Evolutionary conservation across 2,888 invertebrate genomes (phyloP), one percentile per base, ranked within the genome.

Genomic region (Rapana venosa): DNA sequence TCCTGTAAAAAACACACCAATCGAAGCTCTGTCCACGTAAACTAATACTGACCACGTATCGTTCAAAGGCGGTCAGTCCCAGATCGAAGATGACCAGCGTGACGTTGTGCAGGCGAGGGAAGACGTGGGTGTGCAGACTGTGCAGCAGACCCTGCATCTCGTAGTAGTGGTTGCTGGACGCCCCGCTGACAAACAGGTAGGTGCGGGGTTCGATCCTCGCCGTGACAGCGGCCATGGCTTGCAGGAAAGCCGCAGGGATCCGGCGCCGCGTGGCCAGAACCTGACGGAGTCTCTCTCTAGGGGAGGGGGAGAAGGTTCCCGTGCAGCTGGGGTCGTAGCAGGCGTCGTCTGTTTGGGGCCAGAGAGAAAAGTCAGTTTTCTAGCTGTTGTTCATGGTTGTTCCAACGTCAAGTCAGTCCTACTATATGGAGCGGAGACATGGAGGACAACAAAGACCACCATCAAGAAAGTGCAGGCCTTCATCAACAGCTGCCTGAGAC

Each of bases 121-220:
- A 83, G 36, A 88, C 66, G 22, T 32, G 0, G 5, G 35, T 6
- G 2, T 58, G 88, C 13, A 83, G 17, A 26, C 36, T 83, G 20
- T 83, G 61, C 15, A 88, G 17, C 35, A 83, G 61, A 15, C 77
- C 88, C n/a, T 88, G 88, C 83, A 88, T 35, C 17, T 88, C 88
- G 36, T 88, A 36, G 61, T 88, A 88, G 32, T 88, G 88, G 66
- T 88, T 88, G 61, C 56, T 47, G 81, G 88, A 88, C 20, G 61
- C 36, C 17, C 66, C 88, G 6, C 61, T 58, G 5, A 83, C 88
- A 11, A 81, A 61, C 17, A 81, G 11, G 81, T 81, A 79, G 35
- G 66, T 66, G n/a, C 74, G 74, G 22, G 58, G 30, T 6, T 36
- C 22, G 22, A 87, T n/a, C 6, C 47, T n/a, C 22, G 17, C 47